Conservation (phyloP, 2,113 vertebrate genomes). For the Plotosus lineatus region DNA sequence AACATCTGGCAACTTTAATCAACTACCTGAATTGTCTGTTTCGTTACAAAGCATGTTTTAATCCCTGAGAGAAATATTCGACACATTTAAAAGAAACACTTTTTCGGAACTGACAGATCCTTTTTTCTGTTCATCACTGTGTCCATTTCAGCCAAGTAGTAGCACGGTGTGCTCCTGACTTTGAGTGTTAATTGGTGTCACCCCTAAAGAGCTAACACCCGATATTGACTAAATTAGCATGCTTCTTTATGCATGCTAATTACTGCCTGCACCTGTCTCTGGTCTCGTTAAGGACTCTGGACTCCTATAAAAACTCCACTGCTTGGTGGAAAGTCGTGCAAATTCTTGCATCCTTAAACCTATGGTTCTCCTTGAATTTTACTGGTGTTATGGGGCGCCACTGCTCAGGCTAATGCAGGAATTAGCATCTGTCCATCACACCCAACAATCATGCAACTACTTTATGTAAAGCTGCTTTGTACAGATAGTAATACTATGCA, state of each 20-base stretch:
- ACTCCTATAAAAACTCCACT: neutral
- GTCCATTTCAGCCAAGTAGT: neutral
- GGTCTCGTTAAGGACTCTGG: neutral
- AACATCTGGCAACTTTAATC: slow-evolving; percentile 13
- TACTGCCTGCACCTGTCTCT: neutral
- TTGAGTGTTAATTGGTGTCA: slow-evolving; percentile 10
- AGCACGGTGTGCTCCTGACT: neutral
- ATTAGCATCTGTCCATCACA: neutral
- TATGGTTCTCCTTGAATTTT: too few species aligned
- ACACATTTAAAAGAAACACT: too few species aligned
- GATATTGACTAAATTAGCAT: neutral
- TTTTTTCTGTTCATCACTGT: neutral
- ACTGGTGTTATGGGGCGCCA: too few species aligned
- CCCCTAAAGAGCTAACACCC: slow-evolving; percentile 4
- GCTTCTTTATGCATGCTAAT: neutral
- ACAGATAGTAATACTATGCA: too few species aligned
- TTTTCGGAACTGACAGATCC: neutral
- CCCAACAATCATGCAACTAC: too few species aligned
- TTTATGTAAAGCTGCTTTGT: too few species aligned
- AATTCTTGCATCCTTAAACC: neutral
- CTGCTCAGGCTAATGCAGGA: neutral
- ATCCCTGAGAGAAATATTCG: neutral
- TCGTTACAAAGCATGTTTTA: neutral
- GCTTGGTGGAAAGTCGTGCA: neutral
- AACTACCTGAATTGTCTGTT: neutral